phyloP scores from a whole-genome alignment of 2,797 vertebrate genomes.

The Chaetophractus vellerosus region DNA sequence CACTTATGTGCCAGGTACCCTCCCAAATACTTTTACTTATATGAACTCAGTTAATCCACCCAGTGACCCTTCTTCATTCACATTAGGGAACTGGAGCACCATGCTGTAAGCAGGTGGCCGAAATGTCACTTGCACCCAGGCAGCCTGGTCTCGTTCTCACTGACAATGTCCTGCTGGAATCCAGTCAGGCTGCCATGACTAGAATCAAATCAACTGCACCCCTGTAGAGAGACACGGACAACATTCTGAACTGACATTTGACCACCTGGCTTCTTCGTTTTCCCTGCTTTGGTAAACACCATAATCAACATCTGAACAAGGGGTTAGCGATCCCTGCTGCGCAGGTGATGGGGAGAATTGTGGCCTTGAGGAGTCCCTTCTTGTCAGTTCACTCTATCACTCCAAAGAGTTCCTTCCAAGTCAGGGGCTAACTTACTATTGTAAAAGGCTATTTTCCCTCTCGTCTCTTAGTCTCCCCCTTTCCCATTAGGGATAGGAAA shows the following conservation, averaged over 20 bases:
- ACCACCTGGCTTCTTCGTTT: not conserved
- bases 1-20: accelerated
- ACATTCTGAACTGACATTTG: accelerated
- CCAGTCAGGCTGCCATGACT: accelerated
- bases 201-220: not conserved
- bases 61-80: not conserved
- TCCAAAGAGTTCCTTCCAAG: too few relatives aligned
- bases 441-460: not conserved
- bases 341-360: accelerated
- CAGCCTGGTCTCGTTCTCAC: not conserved
- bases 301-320: accelerated
- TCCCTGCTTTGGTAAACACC: not conserved
- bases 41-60: not conserved
- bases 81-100: not conserved
- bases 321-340: not conserved
- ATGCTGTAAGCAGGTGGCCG: not conserved
- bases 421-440: not conserved
- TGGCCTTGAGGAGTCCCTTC: not conserved
- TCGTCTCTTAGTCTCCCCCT: not conserved
- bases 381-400: not conserved
- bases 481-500: not conserved
- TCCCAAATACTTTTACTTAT: accelerated
- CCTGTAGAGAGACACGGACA: accelerated
- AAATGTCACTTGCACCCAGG: not conserved
- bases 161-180: accelerated